These are phyloP conservation scores for Danio aesculapii DNA, from an alignment of 2,797 vertebrate genomes.

Conservation along the genomic window DNA sequence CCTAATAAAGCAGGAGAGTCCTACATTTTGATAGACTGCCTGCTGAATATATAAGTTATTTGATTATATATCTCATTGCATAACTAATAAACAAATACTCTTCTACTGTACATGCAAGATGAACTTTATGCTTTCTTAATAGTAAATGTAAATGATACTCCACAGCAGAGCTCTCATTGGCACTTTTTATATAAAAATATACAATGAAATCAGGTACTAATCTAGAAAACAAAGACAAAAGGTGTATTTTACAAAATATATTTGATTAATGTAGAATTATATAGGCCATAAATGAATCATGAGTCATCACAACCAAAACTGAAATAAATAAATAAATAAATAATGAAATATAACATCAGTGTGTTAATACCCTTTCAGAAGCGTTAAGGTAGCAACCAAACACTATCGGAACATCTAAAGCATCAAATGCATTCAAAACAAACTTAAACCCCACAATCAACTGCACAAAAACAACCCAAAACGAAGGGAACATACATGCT, in stretches of 20 bases:
- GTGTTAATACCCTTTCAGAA: not conserved
- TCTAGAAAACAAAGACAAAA: not conserved
- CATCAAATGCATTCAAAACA: not conserved
- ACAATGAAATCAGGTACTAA: not conserved
- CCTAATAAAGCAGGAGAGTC: not conserved
- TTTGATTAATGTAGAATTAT: not conserved
- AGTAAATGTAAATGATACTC: not conserved
- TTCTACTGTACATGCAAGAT: not conserved
- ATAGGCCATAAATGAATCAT: conserved; percentile 1
- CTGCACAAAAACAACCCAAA: not conserved
- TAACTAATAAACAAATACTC: not conserved
- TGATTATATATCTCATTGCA: not conserved
- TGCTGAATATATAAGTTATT: not conserved
- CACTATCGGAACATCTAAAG: not conserved
- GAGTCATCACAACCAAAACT: not conserved
- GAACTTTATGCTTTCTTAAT: not conserved
- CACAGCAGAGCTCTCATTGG: not conserved
- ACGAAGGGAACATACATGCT: not conserved
- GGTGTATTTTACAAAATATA: not conserved
- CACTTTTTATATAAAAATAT: not conserved
- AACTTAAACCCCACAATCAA: conserved; percentile 1
- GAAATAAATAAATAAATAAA: no score
- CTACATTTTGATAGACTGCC: not conserved
- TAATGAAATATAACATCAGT: not conserved
- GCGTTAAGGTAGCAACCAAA: conserved; percentile 10